phyloP scores from a whole-genome alignment of 2,888 invertebrate species.

The Mythimna loreyi region DNA sequence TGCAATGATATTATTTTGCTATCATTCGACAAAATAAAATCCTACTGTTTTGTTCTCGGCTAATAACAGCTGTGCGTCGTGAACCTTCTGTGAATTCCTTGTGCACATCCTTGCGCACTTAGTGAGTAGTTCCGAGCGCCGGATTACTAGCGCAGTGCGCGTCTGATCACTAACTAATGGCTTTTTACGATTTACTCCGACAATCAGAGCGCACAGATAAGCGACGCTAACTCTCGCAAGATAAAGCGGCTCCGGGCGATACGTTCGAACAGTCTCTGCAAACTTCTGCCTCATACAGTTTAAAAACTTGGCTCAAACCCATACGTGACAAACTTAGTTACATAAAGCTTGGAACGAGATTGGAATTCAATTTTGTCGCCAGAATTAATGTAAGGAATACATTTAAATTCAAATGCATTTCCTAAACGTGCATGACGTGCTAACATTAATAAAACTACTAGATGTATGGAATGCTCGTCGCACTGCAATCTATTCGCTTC shows the following conservation, averaged over 20 bases:
- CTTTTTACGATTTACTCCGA: constrained; percentile 45
- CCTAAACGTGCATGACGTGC: neutral
- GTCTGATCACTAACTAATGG: constrained; percentile 53
- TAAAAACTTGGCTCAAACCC: neutral
- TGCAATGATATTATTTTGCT: too few species aligned
- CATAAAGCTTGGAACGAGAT: constrained; percentile 1
- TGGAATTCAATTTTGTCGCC: neutral
- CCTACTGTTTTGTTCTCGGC: neutral
- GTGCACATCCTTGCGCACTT: constrained; percentile 21
- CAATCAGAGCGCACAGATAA: constrained; percentile 12
- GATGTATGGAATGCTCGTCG: constrained; percentile 13
- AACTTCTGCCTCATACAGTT: constrained; percentile 5
- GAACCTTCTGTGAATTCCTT: constrained; percentile 21
- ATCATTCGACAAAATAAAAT: too few species aligned
- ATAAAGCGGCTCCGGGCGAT: constrained; percentile 1
- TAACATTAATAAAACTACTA: constrained; percentile 20
- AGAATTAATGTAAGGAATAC: neutral
- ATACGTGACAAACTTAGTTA: constrained; percentile 1
- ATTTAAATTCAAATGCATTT: constrained; percentile 13
- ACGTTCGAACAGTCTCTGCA: neutral
- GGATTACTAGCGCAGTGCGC: constrained; percentile 48
- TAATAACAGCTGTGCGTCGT: neutral
- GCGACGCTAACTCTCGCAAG: constrained; percentile 15
- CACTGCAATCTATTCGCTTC: constrained; percentile 38
- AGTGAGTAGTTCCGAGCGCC: constrained; percentile 32